These are phyloP conservation scores for Puma concolor DNA, from an alignment of 2,113 vertebrate species.

Conservation along the genomic window DNA sequence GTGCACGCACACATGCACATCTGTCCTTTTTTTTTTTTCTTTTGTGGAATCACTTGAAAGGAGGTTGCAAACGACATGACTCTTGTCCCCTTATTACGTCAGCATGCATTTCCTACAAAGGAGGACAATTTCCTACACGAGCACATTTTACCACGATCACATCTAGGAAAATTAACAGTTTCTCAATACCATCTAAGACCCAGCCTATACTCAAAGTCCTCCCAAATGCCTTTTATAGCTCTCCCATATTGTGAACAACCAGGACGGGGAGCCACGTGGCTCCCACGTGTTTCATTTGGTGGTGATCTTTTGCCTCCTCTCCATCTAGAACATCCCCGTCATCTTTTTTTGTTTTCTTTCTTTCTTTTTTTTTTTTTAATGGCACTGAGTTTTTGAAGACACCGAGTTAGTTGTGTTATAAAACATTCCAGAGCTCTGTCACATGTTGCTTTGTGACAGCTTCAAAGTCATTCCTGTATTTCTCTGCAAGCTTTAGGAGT, in stretches of 20 bases:
- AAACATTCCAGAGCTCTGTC: neutral
- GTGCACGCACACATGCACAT: neutral
- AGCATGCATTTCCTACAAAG: neutral
- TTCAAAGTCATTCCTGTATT: neutral
- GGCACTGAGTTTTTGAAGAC: neutral
- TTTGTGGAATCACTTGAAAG: neutral
- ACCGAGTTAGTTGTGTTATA: neutral
- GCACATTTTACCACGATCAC: too few relatives aligned
- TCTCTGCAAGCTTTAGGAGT: neutral
- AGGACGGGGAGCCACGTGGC: neutral
- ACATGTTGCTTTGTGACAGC: neutral
- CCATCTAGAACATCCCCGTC: neutral
- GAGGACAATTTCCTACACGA: neutral
- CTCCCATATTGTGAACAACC: neutral
- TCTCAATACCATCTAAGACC: neutral
- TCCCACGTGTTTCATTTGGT: neutral
- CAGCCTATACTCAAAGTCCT: neutral
- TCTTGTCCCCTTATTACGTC: neutral
- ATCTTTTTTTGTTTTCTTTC: neutral
- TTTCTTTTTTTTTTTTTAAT: neutral
- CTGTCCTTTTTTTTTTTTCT: neutral
- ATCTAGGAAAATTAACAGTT: neutral
- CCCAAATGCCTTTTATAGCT: neutral
- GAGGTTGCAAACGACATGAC: neutral
- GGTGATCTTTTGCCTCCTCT: neutral